A percentile compares a stretch with the other conserved stretches of the same genome.
These are phyloP conservation scores for Corynorhinus townsendii DNA, from an alignment of 2,113 vertebrate genomes.

Conservation along the genomic window DNA sequence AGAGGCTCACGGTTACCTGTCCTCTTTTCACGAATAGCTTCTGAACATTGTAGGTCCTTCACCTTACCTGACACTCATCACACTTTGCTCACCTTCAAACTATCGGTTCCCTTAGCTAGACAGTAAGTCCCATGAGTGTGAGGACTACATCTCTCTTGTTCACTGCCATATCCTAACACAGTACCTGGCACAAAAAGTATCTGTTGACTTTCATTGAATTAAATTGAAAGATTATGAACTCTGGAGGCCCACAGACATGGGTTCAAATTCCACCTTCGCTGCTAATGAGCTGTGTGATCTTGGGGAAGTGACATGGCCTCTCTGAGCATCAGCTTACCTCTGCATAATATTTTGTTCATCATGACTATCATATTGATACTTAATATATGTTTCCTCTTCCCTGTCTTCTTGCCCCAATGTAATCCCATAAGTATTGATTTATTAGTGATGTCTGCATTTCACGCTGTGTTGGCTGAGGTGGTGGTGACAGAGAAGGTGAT, in stretches of 20 bases:
- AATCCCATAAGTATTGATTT: background rate
- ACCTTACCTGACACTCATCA: background rate
- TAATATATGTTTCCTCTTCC: background rate
- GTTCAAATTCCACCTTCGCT: background rate
- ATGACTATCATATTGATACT: background rate
- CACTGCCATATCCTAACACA: background rate
- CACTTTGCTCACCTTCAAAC: background rate
- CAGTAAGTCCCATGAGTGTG: too few relatives aligned
- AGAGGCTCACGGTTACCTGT: background rate
- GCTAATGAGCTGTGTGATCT: background rate
- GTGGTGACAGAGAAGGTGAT: background rate
- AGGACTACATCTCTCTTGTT: background rate
- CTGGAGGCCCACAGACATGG: background rate
- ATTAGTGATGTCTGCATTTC: background rate
- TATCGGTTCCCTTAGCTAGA: background rate
- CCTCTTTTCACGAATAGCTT: background rate
- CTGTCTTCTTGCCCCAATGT: background rate
- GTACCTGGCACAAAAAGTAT: background rate
- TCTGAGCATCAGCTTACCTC: background rate
- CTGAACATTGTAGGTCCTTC: background rate
- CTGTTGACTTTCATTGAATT: background rate
- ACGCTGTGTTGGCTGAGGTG: background rate
- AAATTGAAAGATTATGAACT: background rate
- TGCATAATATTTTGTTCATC: background rate
- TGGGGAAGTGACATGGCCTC: background rate